Evolutionary conservation across 2,113 vertebrate genomes (phyloP).

Genomic region (Cyanoderma ruficeps): DNA sequence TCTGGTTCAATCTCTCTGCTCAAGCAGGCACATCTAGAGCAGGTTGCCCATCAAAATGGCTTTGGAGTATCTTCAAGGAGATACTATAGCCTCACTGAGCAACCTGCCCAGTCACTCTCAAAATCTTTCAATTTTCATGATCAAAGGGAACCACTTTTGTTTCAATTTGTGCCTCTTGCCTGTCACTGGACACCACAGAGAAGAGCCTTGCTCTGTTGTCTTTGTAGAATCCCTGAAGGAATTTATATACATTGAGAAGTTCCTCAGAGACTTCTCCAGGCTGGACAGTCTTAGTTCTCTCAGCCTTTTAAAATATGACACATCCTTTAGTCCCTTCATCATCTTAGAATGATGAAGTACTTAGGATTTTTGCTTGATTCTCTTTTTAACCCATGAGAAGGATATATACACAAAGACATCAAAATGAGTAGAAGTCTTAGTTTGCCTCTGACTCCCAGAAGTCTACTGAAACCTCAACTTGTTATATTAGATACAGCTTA

Average conservation of each 20-base stretch:
- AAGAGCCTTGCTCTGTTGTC: background rate
- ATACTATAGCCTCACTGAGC: background rate
- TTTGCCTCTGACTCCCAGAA: background rate
- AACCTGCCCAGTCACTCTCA: accelerated
- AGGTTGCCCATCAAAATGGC: background rate
- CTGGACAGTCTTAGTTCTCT: background rate
- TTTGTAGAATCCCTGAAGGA: background rate
- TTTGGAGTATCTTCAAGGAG: background rate
- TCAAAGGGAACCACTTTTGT: background rate
- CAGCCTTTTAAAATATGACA: background rate
- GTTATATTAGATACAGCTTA: background rate
- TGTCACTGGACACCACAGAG: background rate
- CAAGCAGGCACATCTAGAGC: background rate
- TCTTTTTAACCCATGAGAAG: background rate
- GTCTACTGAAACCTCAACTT: background rate
- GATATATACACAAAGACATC: background rate
- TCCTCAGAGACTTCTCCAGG: background rate
- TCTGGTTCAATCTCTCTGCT: background rate
- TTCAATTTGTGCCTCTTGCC: background rate
- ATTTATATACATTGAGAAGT: background rate
- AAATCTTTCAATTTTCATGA: background rate
- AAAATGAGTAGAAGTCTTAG: background rate
- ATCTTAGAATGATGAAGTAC: background rate
- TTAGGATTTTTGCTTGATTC: background rate
- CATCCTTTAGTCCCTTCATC: background rate